phyloP scores from a whole-genome alignment of 2,888 invertebrate genomes.

The Ophion ellenae region DNA sequence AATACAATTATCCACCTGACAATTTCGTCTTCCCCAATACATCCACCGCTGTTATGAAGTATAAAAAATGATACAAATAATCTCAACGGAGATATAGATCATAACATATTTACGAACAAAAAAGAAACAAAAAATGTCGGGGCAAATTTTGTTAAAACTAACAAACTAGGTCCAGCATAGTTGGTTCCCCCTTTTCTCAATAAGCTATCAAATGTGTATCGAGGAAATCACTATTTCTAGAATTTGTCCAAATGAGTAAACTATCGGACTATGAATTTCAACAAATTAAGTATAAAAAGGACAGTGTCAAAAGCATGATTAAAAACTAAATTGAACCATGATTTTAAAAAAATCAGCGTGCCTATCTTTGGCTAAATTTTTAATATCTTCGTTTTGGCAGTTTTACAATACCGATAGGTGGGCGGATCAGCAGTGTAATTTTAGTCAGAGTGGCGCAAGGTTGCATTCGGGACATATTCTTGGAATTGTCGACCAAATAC shows the following conservation, averaged over 20 bases:
- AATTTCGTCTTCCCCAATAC: background rate
- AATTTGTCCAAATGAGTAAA: no score
- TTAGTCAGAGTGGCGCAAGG: conserved; percentile 77
- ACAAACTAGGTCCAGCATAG: no score
- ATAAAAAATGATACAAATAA: background rate
- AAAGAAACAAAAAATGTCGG: no score
- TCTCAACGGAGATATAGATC: no score
- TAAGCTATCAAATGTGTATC: no score
- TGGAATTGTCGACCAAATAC: conserved; percentile 69
- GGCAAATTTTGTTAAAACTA: no score
- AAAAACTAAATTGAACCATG: background rate
- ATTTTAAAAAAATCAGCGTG: background rate
- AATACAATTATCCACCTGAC: background rate
- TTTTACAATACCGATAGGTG: conserved; percentile 1
- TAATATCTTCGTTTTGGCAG: background rate
- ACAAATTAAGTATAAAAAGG: no score
- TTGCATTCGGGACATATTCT: conserved; percentile 70
- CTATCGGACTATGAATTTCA: no score
- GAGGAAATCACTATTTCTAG: no score
- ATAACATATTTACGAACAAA: no score
- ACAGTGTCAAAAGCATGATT: background rate
- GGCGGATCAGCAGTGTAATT: conserved; percentile 79
- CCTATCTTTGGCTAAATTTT: background rate
- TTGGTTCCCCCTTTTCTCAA: no score
- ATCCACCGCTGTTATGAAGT: background rate